phyloP scores from a whole-genome alignment of 2,888 invertebrate species.

The Euzophera pinguis region DNA sequence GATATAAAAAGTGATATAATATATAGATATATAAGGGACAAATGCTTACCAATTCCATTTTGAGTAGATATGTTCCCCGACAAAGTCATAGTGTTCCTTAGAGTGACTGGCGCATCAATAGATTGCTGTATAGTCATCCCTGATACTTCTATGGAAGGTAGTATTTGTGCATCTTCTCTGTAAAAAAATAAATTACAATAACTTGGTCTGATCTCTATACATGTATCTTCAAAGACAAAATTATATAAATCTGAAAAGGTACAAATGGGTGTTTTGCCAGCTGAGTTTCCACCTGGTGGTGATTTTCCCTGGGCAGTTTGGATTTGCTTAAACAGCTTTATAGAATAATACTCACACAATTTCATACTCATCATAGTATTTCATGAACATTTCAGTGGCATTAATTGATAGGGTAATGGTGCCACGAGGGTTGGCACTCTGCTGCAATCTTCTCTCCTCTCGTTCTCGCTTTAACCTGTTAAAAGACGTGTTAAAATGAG shows the following conservation, averaged over 20 bases:
- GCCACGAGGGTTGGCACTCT: slow-evolving; percentile 95
- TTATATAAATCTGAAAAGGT: not conserved
- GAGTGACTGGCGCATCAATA: slow-evolving; percentile 94
- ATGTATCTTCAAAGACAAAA: too few species aligned
- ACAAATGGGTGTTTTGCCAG: not conserved
- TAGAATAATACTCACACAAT: slow-evolving; percentile 51
- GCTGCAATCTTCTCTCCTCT: slow-evolving; percentile 92
- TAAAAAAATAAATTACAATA: slow-evolving; percentile 12
- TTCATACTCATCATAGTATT: slow-evolving; percentile 87
- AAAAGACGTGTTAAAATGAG: not conserved
- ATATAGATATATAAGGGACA: not conserved
- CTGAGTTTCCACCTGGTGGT: too few species aligned
- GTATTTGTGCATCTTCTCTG: slow-evolving; percentile 69
- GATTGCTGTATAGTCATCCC: slow-evolving; percentile 96
- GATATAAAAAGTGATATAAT: too few species aligned
- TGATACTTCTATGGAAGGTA: slow-evolving; percentile 93
- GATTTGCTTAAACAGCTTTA: too few species aligned
- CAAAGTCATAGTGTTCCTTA: slow-evolving; percentile 90
- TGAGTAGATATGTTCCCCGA: slow-evolving; percentile 91
- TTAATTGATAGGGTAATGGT: slow-evolving; percentile 92
- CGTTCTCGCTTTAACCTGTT: slow-evolving; percentile 85
- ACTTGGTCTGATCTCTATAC: not conserved
- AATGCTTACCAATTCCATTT: slow-evolving; percentile 87
- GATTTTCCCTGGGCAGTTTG: too few species aligned
- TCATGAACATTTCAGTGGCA: slow-evolving; percentile 94